These are phyloP conservation scores for Eilema griseolum DNA, from an alignment of 2,888 invertebrate species.

Conservation along the genomic window DNA sequence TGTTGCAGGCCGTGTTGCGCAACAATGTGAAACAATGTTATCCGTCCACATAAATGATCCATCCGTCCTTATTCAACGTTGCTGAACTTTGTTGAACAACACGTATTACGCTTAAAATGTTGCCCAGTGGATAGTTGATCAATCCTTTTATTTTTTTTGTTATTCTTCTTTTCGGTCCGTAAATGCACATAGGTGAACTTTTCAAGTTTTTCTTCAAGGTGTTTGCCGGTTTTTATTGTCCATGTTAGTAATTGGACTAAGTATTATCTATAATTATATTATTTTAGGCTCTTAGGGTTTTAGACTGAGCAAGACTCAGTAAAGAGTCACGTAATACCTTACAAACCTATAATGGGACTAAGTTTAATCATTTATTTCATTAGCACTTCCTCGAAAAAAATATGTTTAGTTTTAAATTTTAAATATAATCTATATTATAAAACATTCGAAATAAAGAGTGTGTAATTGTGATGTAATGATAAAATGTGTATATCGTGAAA, in stretches of 20 bases:
- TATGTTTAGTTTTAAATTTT: slow-evolving; percentile 30
- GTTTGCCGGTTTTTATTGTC: background rate
- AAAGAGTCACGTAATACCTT: slow-evolving; percentile 25
- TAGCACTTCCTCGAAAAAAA: slow-evolving; percentile 79
- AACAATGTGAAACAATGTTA: too few relatives aligned
- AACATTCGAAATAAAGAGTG: slow-evolving; percentile 38
- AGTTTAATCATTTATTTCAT: slow-evolving; percentile 53
- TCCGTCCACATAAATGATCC: too few relatives aligned
- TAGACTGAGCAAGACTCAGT: slow-evolving; percentile 8
- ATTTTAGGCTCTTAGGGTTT: slow-evolving; percentile 11
- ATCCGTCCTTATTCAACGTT: too few relatives aligned
- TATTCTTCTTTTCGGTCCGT: too few relatives aligned
- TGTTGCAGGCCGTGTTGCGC: too few relatives aligned
- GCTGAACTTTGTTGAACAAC: too few relatives aligned
- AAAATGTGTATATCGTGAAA: slow-evolving; percentile 29
- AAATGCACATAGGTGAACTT: too few relatives aligned
- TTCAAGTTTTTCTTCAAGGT: too few relatives aligned
- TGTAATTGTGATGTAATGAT: slow-evolving; percentile 50
- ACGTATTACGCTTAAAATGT: too few relatives aligned
- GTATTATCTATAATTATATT: slow-evolving; percentile 18
- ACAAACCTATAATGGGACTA: slow-evolving; percentile 14
- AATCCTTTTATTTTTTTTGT: too few relatives aligned
- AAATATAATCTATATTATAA: slow-evolving; percentile 21
- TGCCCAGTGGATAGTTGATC: too few relatives aligned
- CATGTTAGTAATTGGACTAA: slow-evolving; percentile 17